phyloP scores from a whole-genome alignment of 2,797 vertebrate genomes.

The Agapornis canus region DNA sequence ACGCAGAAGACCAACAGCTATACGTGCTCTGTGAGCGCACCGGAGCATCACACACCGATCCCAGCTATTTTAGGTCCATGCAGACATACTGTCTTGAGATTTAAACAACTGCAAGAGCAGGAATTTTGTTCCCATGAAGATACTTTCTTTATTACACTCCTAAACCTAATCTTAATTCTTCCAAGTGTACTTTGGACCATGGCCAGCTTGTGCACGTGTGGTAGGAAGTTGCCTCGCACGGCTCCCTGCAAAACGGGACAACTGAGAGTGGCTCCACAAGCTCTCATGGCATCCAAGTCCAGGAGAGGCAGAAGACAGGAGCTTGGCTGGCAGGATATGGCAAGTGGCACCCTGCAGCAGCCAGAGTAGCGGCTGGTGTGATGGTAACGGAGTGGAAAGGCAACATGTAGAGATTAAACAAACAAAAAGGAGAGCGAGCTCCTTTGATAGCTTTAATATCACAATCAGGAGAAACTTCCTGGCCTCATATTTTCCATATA shows the following conservation, averaged over 20 bases:
- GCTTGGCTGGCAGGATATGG: neutral
- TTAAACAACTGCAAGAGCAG: neutral
- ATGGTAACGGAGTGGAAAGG: neutral
- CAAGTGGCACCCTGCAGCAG: neutral
- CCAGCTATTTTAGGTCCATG: neutral
- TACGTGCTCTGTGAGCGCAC: neutral
- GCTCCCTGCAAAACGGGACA: neutral
- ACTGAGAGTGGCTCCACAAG: neutral
- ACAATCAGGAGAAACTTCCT: constrained; percentile 78
- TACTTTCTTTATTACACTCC: neutral
- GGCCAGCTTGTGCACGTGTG: constrained; percentile 25
- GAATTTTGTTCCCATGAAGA: constrained; percentile 26
- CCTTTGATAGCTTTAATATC: constrained; percentile 74
- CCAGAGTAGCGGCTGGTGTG: neutral
- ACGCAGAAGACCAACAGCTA: neutral
- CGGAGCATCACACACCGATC: rapidly evolving
- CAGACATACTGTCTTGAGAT: neutral
- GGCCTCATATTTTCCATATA: constrained; percentile 82
- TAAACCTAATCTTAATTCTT: constrained; percentile 27
- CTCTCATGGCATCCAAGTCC: neutral
- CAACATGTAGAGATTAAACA: neutral
- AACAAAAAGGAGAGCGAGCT: neutral
- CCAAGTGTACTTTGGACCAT: constrained; percentile 37
- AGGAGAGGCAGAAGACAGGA: neutral
- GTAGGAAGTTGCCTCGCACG: neutral